A percentile compares a stretch with the other conserved stretches of the same genome.
Evolutionary conservation across 2,113 vertebrate species (phyloP).

Genomic region (Salvelinus fontinalis): DNA sequence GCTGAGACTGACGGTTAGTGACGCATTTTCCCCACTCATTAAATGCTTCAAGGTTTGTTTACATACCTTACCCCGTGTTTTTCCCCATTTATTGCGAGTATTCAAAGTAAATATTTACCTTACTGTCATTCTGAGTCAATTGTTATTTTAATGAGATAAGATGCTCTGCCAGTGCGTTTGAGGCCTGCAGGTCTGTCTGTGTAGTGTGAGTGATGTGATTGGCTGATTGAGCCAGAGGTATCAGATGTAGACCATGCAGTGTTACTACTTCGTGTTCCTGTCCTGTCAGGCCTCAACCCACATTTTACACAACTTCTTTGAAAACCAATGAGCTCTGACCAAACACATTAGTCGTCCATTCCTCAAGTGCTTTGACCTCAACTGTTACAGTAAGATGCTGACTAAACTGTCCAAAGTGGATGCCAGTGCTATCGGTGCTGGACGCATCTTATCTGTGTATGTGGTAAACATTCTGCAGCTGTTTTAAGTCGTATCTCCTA

Average conservation of each 20-base stretch:
- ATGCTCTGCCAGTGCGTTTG: background rate
- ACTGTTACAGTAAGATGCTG: background rate
- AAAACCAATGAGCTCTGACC: conserved; percentile 3
- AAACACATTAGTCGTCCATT: conserved; percentile 25
- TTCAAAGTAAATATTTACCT: background rate
- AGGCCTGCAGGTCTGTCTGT: background rate
- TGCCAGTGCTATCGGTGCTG: background rate
- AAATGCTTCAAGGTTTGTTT: conserved; percentile 6
- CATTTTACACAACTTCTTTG: conserved; percentile 14
- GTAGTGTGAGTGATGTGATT: background rate
- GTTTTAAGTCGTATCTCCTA: conserved; percentile 41
- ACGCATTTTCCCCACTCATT: background rate
- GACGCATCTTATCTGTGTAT: conserved; percentile 11
- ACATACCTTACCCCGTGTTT: background rate
- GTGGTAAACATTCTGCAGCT: conserved; percentile 17
- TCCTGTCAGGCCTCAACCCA: background rate
- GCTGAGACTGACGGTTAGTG: background rate
- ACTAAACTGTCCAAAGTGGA: background rate
- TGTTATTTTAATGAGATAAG: background rate
- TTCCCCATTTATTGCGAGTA: background rate
- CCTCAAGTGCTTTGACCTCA: conserved; percentile 12
- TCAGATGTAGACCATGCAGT: background rate
- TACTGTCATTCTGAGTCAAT: background rate
- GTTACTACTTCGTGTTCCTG: background rate
- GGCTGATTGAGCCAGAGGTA: background rate